Base-by-base conservation (phyloP, 2,888 invertebrate genomes). In the Hydropsyche betteni region DNA sequence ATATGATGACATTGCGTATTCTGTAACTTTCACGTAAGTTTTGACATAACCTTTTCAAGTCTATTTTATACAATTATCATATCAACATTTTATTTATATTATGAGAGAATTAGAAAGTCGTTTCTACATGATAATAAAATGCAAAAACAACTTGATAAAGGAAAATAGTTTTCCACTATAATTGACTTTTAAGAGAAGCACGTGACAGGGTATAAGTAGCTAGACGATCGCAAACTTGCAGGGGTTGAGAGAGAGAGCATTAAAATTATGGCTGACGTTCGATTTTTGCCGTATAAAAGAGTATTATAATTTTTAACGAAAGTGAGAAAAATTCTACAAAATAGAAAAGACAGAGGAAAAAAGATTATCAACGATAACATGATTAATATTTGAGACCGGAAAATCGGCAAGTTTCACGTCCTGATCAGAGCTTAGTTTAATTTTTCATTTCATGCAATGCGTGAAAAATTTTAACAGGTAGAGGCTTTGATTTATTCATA, bases 131-230 rank as follows among this genome's bases (percentile, higher is more conserved):
- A 24, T 24, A 24, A 24, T 24, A 24, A 24, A 44, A 44, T 44
- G 3, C 3, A 44, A 2, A 44, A 6, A 44, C 3, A 44, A 8
- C 6, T 4, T 2, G 10, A 44, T 10, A 44, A 10, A 44, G 55
- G 0, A 55, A 6, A 55, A 8, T 12, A 55, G 4, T 12, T 36
- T 64, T 36, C 12, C 8, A 64, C 34, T 34, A 64, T 36, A 64
- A 64, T 64, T 36, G 64, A 64, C 12, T 64, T 10, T 36, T 36
- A 55, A 24, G 64, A 36, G 33, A 64, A 34, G 58, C 36, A 10
- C 64, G 64, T 64, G 64, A 64, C 64, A n/a, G 34, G 34, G 64
- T 24, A 64, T 64, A 64, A 64, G 24, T n/a, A 64, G 64, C 36
- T 55, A n/a, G 55, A 55, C 14, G 16, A 6, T 55, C 55, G 55